Conservation (phyloP, 1,140 invertebrate genomes). For the Antheraea mylitta region DNA sequence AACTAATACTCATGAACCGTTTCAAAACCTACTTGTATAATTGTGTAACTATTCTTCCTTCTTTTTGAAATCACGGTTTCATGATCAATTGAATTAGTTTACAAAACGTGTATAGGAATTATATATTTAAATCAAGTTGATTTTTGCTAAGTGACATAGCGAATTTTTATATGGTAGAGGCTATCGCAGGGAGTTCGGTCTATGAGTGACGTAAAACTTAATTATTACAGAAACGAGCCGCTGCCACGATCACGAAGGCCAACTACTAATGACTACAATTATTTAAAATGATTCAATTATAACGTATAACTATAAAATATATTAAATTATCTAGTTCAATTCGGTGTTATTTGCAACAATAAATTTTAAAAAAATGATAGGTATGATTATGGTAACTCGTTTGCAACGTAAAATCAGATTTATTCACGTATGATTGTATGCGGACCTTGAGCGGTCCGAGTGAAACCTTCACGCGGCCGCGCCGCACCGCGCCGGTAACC, state of each 20-base stretch:
- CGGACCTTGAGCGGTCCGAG: conserved; percentile 71
- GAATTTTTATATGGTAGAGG: conserved; percentile 64
- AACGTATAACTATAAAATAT: conserved; percentile 52
- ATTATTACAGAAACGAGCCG: conserved; percentile 64
- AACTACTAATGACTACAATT: conserved; percentile 62
- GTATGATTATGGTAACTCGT: conserved; percentile 54
- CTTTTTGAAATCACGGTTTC: background rate
- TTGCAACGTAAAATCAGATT: conserved; percentile 68
- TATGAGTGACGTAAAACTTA: conserved; percentile 73
- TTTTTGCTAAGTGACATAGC: conserved; percentile 55
- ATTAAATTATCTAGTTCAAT: conserved; percentile 49
- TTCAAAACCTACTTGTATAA: no score
- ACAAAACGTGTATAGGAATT: conserved; percentile 9
- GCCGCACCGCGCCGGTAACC: conserved; percentile 58
- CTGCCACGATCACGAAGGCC: conserved; percentile 62
- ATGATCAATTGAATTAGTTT: background rate
- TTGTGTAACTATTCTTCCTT: background rate
- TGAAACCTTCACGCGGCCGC: conserved; percentile 66
- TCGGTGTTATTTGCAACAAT: conserved; percentile 45
- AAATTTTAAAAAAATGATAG: conserved; percentile 41
- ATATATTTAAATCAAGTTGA: conserved; percentile 28
- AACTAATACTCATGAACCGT: no score
- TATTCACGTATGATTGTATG: conserved; percentile 74
- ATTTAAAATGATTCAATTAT: conserved; percentile 57
- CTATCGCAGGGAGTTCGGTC: conserved; percentile 64